Conservation (phyloP, 64 coral and sea anemone genomes). For the Acropora tenuis region DNA sequence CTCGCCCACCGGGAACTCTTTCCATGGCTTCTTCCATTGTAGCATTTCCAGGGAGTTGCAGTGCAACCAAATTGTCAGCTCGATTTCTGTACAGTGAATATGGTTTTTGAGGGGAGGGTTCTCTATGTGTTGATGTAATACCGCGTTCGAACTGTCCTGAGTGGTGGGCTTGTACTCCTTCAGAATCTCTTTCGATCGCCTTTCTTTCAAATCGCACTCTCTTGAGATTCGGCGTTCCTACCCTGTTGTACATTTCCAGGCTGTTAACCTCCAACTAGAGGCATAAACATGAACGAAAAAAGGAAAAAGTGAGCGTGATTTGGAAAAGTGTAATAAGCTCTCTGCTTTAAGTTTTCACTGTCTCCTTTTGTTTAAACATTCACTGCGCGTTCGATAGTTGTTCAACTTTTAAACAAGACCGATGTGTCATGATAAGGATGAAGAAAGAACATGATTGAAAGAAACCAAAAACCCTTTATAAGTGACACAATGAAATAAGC, state of each 20-base stretch:
- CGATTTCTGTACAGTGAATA: slow-evolving; percentile 21
- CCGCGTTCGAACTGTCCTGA: background rate
- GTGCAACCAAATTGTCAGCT: background rate
- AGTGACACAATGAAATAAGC: too few relatives aligned
- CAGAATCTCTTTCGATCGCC: slow-evolving; percentile 74
- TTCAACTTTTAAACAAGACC: too few relatives aligned
- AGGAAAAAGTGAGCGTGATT: too few relatives aligned
- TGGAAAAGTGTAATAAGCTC: too few relatives aligned
- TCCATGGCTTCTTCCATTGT: background rate
- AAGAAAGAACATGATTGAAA: too few relatives aligned
- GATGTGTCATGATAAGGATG: too few relatives aligned
- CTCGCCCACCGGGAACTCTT: background rate
- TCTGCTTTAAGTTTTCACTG: too few relatives aligned
- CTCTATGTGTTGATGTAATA: background rate
- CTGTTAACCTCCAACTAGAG: slow-evolving; percentile 58
- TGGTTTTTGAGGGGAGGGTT: background rate
- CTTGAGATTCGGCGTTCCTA: slow-evolving; percentile 70
- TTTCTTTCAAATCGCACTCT: slow-evolving; percentile 91
- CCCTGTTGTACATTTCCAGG: slow-evolving; percentile 24
- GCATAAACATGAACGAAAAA: background rate
- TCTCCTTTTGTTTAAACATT: too few relatives aligned
- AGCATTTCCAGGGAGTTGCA: background rate
- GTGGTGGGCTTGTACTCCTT: background rate
- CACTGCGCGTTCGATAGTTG: too few relatives aligned
- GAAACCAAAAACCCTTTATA: too few relatives aligned